A percentile compares a stretch with the other conserved stretches of the same genome.
Evolutionary conservation across 1,140 invertebrate species (phyloP).

Genomic region (Radopholus similis): DNA sequence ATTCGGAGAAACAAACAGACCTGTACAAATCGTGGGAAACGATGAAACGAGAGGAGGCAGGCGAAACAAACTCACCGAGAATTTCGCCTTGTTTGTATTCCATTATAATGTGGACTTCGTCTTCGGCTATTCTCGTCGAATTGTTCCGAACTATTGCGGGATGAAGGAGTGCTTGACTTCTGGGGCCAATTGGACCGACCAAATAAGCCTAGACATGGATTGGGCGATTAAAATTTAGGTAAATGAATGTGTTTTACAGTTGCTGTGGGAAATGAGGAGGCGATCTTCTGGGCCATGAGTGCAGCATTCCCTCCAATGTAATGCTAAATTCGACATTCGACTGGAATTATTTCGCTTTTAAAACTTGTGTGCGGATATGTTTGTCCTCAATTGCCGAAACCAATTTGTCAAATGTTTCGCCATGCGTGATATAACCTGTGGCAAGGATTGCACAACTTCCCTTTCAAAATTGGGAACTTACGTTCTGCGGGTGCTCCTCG

Average conservation of each 20-base stretch:
- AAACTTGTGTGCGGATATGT: constrained; percentile 34
- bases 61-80: constrained; percentile 59
- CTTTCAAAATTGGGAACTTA: constrained; percentile 23
- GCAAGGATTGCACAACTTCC: too few species aligned
- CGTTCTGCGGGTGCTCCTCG: constrained; percentile 63
- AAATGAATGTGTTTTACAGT: constrained; percentile 45
- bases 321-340: constrained; percentile 57
- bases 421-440: too few species aligned
- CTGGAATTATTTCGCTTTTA: constrained; percentile 10
- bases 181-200: constrained; percentile 63
- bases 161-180: constrained; percentile 60
- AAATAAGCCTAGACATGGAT: constrained; percentile 60
- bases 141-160: constrained; percentile 58
- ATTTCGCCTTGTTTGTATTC: constrained; percentile 61
- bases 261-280: constrained; percentile 60
- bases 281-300: constrained; percentile 63
- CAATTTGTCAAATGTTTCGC: constrained; percentile 54
- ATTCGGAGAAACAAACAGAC: constrained; percentile 26
- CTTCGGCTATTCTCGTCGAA: constrained; percentile 58
- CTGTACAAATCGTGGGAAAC: constrained; percentile 62
- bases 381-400: constrained; percentile 48
- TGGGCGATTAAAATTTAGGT: not conserved
- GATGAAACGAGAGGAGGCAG: constrained; percentile 63
- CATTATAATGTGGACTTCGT: constrained; percentile 64
- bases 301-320: constrained; percentile 65